Percentiles rank a stretch among this genome's conserved stretches.
Evolutionary conservation across 2,888 invertebrate species (phyloP).

Genomic region (Apodemia hepburni): DNA sequence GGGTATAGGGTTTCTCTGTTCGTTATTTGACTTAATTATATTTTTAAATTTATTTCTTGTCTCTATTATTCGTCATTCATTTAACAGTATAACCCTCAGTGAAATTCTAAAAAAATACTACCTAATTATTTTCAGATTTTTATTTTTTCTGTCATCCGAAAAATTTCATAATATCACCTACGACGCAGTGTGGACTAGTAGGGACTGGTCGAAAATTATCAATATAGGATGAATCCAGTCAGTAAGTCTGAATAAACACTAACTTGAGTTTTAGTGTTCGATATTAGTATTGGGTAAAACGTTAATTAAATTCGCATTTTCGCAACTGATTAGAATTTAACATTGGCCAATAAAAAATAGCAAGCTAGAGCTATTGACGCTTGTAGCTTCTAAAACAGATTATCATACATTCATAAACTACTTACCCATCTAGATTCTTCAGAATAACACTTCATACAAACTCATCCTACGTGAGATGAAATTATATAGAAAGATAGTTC

Average conservation of each 20-base stretch:
- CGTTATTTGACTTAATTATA: conserved; percentile 49
- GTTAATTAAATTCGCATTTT: conserved; percentile 4
- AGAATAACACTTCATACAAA: conserved; percentile 12
- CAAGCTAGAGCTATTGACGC: conserved; percentile 30
- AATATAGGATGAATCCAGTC: conserved; percentile 48
- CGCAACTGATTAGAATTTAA: conserved; percentile 1
- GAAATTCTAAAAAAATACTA: conserved; percentile 75
- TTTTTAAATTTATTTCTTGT: conserved; percentile 62
- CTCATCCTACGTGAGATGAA: conserved; percentile 1
- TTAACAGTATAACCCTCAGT: conserved; percentile 61
- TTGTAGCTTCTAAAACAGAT: conserved; percentile 9
- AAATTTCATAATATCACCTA: conserved; percentile 64
- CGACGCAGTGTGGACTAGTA: conserved; percentile 57
- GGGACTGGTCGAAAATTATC: conserved; percentile 61
- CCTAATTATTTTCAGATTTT: conserved; percentile 79
- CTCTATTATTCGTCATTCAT: conserved; percentile 64
- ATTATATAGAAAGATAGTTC: conserved; percentile 9
- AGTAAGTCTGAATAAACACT: conserved; percentile 65
- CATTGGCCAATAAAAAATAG: conserved; percentile 6
- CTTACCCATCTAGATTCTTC: conserved; percentile 6
- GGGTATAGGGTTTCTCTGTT: conserved; percentile 60
- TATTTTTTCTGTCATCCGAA: conserved; percentile 76
- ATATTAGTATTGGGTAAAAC: conserved; percentile 63
- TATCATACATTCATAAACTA: conserved; percentile 18
- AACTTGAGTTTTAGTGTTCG: conserved; percentile 58